Conservation (phyloP, 1,140 invertebrate genomes). For the Pogonomyrmex californicus region DNA sequence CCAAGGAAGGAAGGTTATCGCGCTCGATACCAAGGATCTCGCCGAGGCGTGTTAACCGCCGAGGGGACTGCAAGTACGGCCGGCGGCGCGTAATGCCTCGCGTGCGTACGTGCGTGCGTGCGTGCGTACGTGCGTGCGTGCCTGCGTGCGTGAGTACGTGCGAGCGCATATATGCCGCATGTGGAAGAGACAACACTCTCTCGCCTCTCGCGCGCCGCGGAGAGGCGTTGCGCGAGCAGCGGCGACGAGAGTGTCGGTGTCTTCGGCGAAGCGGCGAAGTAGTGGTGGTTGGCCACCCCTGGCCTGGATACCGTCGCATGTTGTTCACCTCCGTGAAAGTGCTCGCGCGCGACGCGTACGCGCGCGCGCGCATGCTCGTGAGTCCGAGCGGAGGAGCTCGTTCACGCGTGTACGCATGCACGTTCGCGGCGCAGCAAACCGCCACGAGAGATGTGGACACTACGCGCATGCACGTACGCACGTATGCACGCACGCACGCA, state of each 20-base stretch:
- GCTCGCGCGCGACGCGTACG: conserved; percentile 66
- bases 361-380: conserved; percentile 23
- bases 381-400: conserved; percentile 42
- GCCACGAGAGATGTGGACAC: conserved; percentile 12
- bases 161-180: background rate
- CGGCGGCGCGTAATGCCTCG: conserved; percentile 7
- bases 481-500: background rate
- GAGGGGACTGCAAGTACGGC: conserved; percentile 31
- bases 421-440: conserved; percentile 11
- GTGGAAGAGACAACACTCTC: conserved; percentile 12
- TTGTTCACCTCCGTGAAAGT: conserved; percentile 85
- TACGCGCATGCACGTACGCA: conserved; percentile 4
- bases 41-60: conserved; percentile 40
- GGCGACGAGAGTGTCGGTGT: conserved; percentile 37
- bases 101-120: conserved; percentile 1
- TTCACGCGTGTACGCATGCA: conserved; percentile 47
- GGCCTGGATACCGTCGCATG: conserved; percentile 83
- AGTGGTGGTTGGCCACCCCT: conserved; percentile 81
- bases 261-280: conserved; percentile 30
- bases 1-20: conserved; percentile 71
- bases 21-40: conserved; percentile 64
- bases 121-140: background rate
- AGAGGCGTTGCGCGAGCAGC: conserved; percentile 48
- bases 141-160: background rate
- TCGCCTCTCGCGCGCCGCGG: conserved; percentile 22